Percentiles rank a stretch among this genome's conserved stretches.
These are phyloP conservation scores for Cygnus buccinator DNA, from an alignment of 2,113 vertebrate species.

Conservation along the genomic window DNA sequence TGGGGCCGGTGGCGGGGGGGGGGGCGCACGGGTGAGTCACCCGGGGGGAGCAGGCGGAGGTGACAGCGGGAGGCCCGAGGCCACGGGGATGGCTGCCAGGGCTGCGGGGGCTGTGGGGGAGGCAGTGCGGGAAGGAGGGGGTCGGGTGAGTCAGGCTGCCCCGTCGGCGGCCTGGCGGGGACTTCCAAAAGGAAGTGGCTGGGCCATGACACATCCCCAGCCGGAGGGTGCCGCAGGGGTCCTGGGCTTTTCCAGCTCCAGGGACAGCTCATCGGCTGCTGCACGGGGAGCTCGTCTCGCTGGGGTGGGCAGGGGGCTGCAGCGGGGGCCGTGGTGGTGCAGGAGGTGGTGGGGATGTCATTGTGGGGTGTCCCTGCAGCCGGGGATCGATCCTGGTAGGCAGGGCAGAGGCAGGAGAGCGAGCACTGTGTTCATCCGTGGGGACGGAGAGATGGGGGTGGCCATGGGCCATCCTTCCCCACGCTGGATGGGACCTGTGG, in stretches of 20 bases:
- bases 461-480: not conserved
- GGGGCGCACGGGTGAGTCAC: not conserved
- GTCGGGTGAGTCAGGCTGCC: not conserved
- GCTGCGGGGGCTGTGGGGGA: not conserved
- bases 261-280: not conserved
- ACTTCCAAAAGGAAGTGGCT: conserved; percentile 21
- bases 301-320: not conserved
- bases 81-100: not conserved
- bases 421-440: not conserved
- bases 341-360: not conserved
- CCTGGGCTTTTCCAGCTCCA: not conserved
- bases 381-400: not conserved
- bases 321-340: not conserved
- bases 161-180: not conserved
- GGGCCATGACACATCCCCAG: not conserved
- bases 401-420: not conserved
- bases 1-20: not conserved
- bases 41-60: not conserved
- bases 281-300: not conserved
- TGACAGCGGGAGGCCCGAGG: not conserved
- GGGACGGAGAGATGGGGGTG: not conserved
- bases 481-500: not conserved
- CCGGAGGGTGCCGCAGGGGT: not conserved
- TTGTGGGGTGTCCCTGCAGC: too few relatives aligned
- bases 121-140: not conserved